A percentile compares a stretch with the other conserved stretches of the same genome.
Evolutionary conservation across 2,888 invertebrate species (phyloP).

Genomic region (Chalcosyrphus nemorum): DNA sequence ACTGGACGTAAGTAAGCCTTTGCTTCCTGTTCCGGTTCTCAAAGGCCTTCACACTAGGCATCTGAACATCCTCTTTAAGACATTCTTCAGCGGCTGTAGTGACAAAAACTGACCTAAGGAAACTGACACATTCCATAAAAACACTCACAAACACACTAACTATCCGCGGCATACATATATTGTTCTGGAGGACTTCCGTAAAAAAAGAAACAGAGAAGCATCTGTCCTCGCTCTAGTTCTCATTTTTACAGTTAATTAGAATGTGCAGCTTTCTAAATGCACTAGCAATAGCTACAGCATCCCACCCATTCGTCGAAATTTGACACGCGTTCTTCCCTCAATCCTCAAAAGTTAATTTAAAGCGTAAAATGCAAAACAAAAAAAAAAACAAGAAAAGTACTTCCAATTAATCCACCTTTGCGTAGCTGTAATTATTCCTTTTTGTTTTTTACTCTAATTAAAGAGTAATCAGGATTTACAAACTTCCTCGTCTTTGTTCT

Average conservation of each 20-base stretch:
- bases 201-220: too few species aligned
- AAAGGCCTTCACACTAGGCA: too few species aligned
- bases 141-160: too few species aligned
- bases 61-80: too few species aligned
- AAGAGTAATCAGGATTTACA: constrained; percentile 22
- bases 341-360: neutral
- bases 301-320: neutral
- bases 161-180: too few species aligned
- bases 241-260: neutral
- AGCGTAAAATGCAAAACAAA: neutral
- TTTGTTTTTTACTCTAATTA: constrained; percentile 7
- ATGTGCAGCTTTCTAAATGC: neutral
- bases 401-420: neutral
- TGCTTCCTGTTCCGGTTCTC: too few species aligned
- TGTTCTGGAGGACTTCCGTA: too few species aligned
- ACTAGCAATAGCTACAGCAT: neutral
- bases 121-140: too few species aligned
- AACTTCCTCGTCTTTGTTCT: neutral
- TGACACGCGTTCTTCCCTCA: neutral
- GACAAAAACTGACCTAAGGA: too few species aligned
- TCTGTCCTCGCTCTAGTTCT: neutral
- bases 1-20: too few species aligned
- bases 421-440: neutral
- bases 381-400: neutral
- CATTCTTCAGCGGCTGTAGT: too few species aligned